Percentiles rank a stretch among this genome's conserved stretches.
phyloP scores from a whole-genome alignment of 1,140 invertebrate species.

The Drosophila orosa region DNA sequence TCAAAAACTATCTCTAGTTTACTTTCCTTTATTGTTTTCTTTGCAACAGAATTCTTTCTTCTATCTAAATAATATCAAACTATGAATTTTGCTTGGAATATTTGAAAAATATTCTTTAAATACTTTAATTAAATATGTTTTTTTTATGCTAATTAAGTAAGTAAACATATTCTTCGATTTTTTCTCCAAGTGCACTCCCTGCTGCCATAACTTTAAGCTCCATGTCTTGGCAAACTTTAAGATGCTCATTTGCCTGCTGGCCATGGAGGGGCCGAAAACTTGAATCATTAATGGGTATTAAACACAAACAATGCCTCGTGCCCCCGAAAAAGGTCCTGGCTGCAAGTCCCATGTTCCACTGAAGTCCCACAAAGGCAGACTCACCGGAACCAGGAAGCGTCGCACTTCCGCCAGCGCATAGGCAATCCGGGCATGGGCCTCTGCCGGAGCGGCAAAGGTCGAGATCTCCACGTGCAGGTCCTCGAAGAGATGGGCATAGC shows the following conservation, averaged over 20 bases:
- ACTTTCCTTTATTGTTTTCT: no score
- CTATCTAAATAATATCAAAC: accelerated
- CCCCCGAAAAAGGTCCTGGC: neutral
- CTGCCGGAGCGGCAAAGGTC: constrained; percentile 92
- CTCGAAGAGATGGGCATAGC: constrained; percentile 94
- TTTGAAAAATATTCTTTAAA: neutral
- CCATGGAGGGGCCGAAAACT: constrained; percentile 24
- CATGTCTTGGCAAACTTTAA: constrained; percentile 52
- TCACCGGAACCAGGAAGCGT: constrained; percentile 90
- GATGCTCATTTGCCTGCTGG: constrained; percentile 38
- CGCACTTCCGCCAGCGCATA: constrained; percentile 92
- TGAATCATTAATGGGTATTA: constrained; percentile 60
- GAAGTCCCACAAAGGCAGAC: constrained; percentile 53
- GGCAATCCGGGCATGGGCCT: constrained; percentile 94
- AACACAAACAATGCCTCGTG: constrained; percentile 40
- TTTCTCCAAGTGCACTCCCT: constrained; percentile 4
- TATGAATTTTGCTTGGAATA: neutral
- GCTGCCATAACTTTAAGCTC: constrained; percentile 41
- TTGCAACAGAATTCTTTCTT: no score
- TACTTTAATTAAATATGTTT: neutral
- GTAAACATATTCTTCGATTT: neutral
- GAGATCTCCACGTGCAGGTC: constrained; percentile 96
- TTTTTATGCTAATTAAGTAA: neutral
- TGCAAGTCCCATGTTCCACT: neutral
- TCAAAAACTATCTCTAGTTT: no score